Percentiles rank a stretch among this genome's conserved stretches.
Evolutionary conservation across 2,888 invertebrate species (phyloP).

Genomic region (Panopea generosa): DNA sequence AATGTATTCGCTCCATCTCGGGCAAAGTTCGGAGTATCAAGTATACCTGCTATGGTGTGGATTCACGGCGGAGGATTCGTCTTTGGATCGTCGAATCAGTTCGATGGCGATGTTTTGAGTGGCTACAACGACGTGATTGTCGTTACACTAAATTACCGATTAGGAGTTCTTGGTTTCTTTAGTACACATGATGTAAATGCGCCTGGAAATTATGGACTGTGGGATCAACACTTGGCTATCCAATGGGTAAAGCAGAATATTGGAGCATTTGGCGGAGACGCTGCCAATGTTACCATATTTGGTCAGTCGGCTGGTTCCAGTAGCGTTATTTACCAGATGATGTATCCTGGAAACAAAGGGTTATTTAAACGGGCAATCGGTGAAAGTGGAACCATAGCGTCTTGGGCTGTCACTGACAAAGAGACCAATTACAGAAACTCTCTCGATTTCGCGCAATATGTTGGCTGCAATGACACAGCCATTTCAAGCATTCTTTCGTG

Average conservation of each 20-base stretch:
- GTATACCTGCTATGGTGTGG: constrained; percentile 35
- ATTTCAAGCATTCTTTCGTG: not conserved
- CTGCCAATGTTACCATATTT: constrained; percentile 19
- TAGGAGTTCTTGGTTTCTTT: constrained; percentile 28
- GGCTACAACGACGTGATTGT: constrained; percentile 28
- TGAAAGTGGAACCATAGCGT: constrained; percentile 28
- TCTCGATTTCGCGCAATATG: constrained; percentile 2
- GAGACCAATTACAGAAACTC: constrained; percentile 11
- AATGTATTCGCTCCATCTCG: constrained; percentile 25
- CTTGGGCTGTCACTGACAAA: constrained; percentile 13
- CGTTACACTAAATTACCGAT: constrained; percentile 34
- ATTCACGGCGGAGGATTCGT: constrained; percentile 33
- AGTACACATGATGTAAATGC: constrained; percentile 15
- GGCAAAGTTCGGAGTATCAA: not conserved
- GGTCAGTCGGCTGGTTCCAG: constrained; percentile 39
- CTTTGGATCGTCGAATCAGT: not conserved
- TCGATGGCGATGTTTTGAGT: constrained; percentile 3
- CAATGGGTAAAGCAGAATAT: constrained; percentile 43
- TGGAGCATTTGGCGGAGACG: constrained; percentile 27
- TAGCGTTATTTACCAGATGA: constrained; percentile 26
- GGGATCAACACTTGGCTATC: constrained; percentile 43
- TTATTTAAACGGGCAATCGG: constrained; percentile 29
- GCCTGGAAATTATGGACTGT: constrained; percentile 30
- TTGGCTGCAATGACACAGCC: constrained; percentile 9
- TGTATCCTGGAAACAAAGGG: constrained; percentile 30